Evolutionary conservation across 2,113 vertebrate genomes (phyloP).

Genomic region (Erpornis zantholeuca): DNA sequence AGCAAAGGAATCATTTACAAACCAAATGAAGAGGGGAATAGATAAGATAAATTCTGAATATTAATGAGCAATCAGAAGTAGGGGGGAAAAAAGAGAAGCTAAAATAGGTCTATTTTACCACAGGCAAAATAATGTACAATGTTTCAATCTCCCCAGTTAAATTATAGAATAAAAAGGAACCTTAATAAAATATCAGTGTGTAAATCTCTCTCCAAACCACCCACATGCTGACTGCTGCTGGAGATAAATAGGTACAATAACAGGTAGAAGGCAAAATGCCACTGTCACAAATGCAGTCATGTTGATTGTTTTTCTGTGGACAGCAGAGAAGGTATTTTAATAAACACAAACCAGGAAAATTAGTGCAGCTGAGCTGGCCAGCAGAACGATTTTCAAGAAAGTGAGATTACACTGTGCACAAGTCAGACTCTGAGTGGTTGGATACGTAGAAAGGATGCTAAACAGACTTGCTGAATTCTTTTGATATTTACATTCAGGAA

Average conservation of each 20-base stretch:
- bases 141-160: slow-evolving; percentile 22
- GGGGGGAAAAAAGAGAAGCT: not conserved
- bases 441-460: not conserved
- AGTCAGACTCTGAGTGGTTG: not conserved
- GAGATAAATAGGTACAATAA: slow-evolving; percentile 18
- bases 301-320: not conserved
- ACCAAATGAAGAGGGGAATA: slow-evolving; percentile 50
- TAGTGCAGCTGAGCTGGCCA: not conserved
- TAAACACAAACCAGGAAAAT: not conserved
- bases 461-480: not conserved
- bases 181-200: slow-evolving; percentile 1
- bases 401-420: not conserved
- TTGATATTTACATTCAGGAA: not conserved
- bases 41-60: slow-evolving; percentile 61
- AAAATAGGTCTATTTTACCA: slow-evolving; percentile 46
- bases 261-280: slow-evolving; percentile 1
- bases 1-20: slow-evolving; percentile 61
- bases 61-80: slow-evolving; percentile 44
- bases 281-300: not conserved
- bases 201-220: slow-evolving; percentile 47
- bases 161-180: slow-evolving; percentile 32
- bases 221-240: slow-evolving; percentile 11
- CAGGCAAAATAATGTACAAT: slow-evolving; percentile 36
- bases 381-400: not conserved
- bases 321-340: not conserved